Evolutionary conservation across 2,113 vertebrate genomes (phyloP).

Genomic region (Nesogale talazaci): DNA sequence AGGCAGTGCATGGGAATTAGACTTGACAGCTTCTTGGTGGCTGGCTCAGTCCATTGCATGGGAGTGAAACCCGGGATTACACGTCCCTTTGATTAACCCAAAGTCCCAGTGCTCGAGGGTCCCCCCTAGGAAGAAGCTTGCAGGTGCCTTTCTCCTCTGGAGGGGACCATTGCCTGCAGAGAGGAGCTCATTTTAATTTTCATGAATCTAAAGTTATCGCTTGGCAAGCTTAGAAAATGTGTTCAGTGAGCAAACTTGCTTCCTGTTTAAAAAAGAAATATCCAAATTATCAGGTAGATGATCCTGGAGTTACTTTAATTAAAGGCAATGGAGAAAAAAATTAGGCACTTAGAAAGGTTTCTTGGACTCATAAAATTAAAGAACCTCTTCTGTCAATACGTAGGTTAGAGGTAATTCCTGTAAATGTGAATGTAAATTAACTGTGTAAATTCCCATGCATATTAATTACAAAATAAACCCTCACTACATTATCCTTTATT

Average conservation of each 20-base stretch:
- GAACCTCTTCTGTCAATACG: constrained; percentile 72
- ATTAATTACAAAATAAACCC: constrained; percentile 68
- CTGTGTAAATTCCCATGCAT: constrained; percentile 71
- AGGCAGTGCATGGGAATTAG: background rate
- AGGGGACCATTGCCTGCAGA: background rate
- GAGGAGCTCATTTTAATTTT: constrained; percentile 55
- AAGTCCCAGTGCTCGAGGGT: background rate
- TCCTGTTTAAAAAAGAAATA: constrained; percentile 72
- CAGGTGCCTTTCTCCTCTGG: background rate
- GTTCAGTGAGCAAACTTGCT: constrained; percentile 68
- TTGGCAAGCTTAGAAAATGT: constrained; percentile 69
- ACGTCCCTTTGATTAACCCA: background rate
- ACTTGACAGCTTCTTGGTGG: background rate
- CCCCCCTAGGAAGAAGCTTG: background rate
- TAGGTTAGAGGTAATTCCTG: constrained; percentile 74
- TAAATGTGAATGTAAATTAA: constrained; percentile 76
- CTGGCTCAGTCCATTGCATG: background rate
- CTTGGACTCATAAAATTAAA: constrained; percentile 73
- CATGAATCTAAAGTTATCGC: background rate
- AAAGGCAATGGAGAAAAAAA: constrained; percentile 81
- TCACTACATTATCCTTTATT: constrained; percentile 36
- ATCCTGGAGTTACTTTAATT: constrained; percentile 80
- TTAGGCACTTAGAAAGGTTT: constrained; percentile 70
- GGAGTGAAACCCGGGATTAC: background rate
- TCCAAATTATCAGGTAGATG: constrained; percentile 78